A percentile compares a stretch with the other conserved stretches of the same genome.
phyloP scores from a whole-genome alignment of 2,888 invertebrate species.

The Nephrotoma flavescens region DNA sequence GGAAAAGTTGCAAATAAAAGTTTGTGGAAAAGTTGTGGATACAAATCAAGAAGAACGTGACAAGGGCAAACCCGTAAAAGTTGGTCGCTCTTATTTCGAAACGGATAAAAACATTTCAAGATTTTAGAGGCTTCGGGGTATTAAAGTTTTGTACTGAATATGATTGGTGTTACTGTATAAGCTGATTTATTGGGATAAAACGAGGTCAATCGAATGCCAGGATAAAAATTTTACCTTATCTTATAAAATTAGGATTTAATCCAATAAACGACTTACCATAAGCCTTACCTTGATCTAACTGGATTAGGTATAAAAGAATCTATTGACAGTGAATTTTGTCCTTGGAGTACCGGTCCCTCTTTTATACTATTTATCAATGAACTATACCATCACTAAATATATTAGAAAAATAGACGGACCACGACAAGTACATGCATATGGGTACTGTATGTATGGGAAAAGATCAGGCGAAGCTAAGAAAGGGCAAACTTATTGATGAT shows the following conservation, averaged over 20 bases:
- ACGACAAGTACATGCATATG: constrained; percentile 98
- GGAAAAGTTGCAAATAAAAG: constrained; percentile 99
- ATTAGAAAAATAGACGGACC: constrained; percentile 64
- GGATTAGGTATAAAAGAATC: constrained; percentile 86
- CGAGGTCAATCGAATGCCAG: constrained; percentile 99
- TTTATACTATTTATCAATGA: constrained; percentile 94
- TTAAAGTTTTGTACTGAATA: constrained; percentile 98
- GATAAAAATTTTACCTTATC: constrained; percentile 95
- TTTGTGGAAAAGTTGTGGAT: constrained; percentile 99
- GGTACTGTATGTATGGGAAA: constrained; percentile 99
- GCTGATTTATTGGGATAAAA: constrained; percentile 98
- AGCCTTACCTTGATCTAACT: constrained; percentile 95
- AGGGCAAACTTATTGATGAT: constrained; percentile 83
- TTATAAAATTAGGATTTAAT: constrained; percentile 91
- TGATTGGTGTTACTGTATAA: constrained; percentile 96
- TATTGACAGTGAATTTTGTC: constrained; percentile 56
- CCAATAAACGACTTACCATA: constrained; percentile 87
- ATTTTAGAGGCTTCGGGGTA: constrained; percentile 98
- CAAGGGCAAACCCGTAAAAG: constrained; percentile 98
- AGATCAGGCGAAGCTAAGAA: constrained; percentile 85
- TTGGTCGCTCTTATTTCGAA: constrained; percentile 96
- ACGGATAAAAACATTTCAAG: constrained; percentile 98
- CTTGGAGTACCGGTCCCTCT: constrained; percentile 86
- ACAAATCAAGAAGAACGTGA: constrained; percentile 94
- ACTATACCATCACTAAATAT: constrained; percentile 78